Conservation (phyloP, 2,113 vertebrate genomes). For the Otocyon megalotis region DNA sequence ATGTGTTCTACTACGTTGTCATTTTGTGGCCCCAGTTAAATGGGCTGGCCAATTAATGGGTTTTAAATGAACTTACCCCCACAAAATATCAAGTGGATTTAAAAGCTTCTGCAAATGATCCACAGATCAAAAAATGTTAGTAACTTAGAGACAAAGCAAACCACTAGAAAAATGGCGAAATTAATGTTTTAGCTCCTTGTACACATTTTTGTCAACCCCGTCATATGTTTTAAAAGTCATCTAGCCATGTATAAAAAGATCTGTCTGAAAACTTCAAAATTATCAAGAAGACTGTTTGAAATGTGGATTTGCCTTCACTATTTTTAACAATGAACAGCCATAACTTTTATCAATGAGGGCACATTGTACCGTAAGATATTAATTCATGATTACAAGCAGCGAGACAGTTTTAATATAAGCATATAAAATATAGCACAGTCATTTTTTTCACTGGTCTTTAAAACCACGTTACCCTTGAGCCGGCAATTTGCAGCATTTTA, state of each 20-base stretch:
- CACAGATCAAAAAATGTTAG: neutral
- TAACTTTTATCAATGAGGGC: constrained; percentile 10
- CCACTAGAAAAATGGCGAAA: neutral
- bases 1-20: neutral
- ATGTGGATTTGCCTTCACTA: neutral
- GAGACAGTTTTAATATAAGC: neutral
- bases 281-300: constrained; percentile 32
- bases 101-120: constrained; percentile 7
- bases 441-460: neutral
- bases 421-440: neutral
- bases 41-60: neutral
- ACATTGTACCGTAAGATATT: neutral
- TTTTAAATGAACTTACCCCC: constrained; percentile 22
- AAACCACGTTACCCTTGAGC: neutral
- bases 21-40: neutral
- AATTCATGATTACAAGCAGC: neutral
- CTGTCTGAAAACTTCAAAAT: constrained; percentile 37
- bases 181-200: neutral
- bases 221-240: neutral
- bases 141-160: neutral
- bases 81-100: neutral
- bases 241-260: neutral
- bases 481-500: neutral
- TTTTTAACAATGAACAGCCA: neutral
- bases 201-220: neutral